Base-by-base conservation (phyloP, 2,888 invertebrate genomes). In the Ophion slaviceki region DNA sequence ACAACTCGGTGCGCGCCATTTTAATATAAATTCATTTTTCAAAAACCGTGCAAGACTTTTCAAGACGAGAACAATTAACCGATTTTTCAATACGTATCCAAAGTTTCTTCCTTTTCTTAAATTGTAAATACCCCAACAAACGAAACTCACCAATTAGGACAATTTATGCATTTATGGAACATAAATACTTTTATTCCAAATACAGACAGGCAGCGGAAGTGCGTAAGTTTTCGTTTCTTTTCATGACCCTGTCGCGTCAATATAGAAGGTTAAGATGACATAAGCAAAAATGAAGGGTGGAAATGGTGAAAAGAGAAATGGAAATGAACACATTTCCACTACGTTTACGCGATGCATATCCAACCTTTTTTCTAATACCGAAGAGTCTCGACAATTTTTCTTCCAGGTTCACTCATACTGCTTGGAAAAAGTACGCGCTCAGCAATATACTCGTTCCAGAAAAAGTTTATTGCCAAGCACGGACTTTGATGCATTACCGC, bases 401-500 rank as follows among this genome's bases (percentile, higher is more conserved):
- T 61, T 64, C 24, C 59, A 57, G n/a, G 40, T 47, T 32, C 36
- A 11, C 66, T 10, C 47, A 47, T 10, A 67, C 72, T n/a, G 66
- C 66, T 67, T 20, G 32, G 47, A 20, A 61, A 68, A 28, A 20
- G 45, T 59, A 45, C 47, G 61, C 57, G 40, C 62, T 57, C 36
- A 28, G 68, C 68, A 68, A 66, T 81, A 74, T 66, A 53, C 74
- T 66, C 74, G 74, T 67, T 74, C 74, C 59, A n/a, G 20, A 47
- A 47, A 28, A 76, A 66, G 53, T 76, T 66, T 76, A 80, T 66
- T 64, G 47, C 75, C 53, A 53, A 28, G 53, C 75, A 62, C 45
- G 45, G 75, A 64, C 75, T 64, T 75, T 62, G 64, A 75, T 76
- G 76, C 76, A 66, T 76, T 66, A 36, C 76, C 32, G 66, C 36